These are phyloP conservation scores for Molothrus aeneus DNA, from an alignment of 2,797 vertebrate genomes.

Conservation along the genomic window DNA sequence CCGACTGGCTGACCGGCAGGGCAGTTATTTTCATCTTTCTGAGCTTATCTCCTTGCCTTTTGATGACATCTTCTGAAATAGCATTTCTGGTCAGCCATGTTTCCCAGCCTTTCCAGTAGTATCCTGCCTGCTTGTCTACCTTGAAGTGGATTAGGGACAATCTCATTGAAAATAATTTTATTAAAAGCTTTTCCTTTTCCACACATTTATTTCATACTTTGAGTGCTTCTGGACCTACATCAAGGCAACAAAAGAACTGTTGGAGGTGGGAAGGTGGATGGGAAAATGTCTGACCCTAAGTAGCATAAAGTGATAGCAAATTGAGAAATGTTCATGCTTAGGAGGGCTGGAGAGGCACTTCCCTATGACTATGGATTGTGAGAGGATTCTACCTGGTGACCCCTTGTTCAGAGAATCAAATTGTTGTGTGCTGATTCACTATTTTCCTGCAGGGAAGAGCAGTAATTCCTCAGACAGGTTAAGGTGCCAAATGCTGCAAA, in stretches of 20 bases:
- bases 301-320: neutral
- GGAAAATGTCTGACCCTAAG: neutral
- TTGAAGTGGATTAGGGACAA: constrained; percentile 5
- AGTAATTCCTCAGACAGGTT: neutral
- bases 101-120: constrained; percentile 81
- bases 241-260: neutral
- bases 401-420: neutral
- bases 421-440: neutral
- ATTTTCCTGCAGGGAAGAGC: neutral
- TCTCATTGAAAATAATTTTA: constrained; percentile 35
- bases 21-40: constrained; percentile 84
- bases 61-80: constrained; percentile 83
- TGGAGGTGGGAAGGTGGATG: neutral
- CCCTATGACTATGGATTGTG: neutral
- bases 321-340: neutral
- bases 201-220: constrained; percentile 43
- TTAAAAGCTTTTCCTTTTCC: constrained; percentile 37
- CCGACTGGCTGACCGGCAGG: constrained; percentile 68
- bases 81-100: constrained; percentile 82
- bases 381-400: neutral
- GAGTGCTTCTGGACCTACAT: neutral
- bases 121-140: constrained; percentile 17
- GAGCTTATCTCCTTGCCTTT: constrained; percentile 83
- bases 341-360: neutral
- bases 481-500: neutral